phyloP scores from a whole-genome alignment of 2,797 vertebrate species.

The Oreochromis mossambicus region DNA sequence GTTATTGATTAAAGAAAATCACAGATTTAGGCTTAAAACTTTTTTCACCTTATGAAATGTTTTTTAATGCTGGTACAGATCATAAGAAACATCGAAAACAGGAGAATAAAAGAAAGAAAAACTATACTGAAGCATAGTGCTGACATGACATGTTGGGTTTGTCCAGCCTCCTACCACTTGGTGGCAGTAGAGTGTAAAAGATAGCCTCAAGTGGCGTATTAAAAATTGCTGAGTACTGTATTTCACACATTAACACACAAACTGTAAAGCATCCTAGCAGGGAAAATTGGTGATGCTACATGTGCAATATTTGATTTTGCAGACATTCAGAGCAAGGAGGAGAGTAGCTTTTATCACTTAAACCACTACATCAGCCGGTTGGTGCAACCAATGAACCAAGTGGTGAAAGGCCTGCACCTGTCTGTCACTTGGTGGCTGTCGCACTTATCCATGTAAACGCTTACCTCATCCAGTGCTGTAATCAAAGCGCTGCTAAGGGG shows the following conservation, averaged over 20 bases:
- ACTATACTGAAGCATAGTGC: neutral
- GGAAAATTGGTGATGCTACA: neutral
- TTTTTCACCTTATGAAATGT: no score
- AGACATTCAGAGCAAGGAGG: neutral
- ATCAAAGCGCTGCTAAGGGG: conserved; percentile 17
- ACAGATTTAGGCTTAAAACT: neutral
- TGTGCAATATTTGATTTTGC: neutral
- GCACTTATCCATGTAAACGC: conserved; percentile 14
- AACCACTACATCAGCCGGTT: neutral
- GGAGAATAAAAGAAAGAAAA: neutral
- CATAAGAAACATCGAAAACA: neutral
- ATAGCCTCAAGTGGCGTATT: neutral
- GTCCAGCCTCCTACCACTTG: conserved; percentile 1
- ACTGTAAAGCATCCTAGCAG: neutral
- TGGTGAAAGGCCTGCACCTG: conserved; percentile 3
- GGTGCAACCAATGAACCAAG: neutral
- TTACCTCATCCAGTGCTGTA: conserved; percentile 17
- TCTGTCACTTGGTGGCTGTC: conserved; percentile 10
- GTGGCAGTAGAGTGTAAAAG: conserved; percentile 7
- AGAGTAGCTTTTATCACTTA: neutral
- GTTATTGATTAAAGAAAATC: neutral
- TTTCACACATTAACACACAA: neutral
- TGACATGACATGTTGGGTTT: neutral
- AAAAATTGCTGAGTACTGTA: neutral
- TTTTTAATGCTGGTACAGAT: neutral